These are phyloP conservation scores for Platorchestia sp. DNA, from an alignment of 1,140 invertebrate species.

Conservation along the genomic window DNA sequence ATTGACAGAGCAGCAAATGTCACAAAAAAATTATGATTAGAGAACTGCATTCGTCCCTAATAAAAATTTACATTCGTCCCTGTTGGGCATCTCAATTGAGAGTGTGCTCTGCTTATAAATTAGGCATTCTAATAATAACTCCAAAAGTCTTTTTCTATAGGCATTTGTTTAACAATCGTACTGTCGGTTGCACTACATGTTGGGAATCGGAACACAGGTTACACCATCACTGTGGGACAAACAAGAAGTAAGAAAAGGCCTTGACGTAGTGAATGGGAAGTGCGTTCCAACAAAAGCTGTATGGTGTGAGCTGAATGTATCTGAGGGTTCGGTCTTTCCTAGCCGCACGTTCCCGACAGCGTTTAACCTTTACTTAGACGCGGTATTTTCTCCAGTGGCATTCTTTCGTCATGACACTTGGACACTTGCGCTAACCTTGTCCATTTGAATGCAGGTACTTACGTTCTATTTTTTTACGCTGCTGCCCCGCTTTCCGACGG, in stretches of 20 bases:
- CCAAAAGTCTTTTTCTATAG: background rate
- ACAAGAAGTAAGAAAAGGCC: background rate
- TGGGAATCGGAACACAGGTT: background rate
- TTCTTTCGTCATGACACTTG: background rate
- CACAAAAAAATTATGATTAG: no score
- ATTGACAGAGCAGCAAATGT: no score
- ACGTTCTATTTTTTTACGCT: background rate
- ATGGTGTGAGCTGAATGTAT: background rate
- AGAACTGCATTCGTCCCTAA: background rate
- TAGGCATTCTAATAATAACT: background rate
- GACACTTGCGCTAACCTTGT: slow-evolving; percentile 6
- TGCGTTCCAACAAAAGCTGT: background rate
- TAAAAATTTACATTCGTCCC: background rate
- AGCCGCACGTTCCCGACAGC: background rate
- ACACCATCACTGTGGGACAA: background rate
- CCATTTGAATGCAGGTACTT: background rate
- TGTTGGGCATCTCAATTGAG: background rate
- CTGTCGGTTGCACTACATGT: background rate
- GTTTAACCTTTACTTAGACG: background rate
- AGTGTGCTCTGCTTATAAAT: background rate
- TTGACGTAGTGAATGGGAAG: slow-evolving; percentile 6
- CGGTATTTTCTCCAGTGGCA: background rate
- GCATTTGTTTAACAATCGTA: background rate
- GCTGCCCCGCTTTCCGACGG: background rate
- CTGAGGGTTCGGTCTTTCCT: background rate